Base-by-base conservation (phyloP, 1,140 invertebrate genomes). In the Drosophila mayri region DNA sequence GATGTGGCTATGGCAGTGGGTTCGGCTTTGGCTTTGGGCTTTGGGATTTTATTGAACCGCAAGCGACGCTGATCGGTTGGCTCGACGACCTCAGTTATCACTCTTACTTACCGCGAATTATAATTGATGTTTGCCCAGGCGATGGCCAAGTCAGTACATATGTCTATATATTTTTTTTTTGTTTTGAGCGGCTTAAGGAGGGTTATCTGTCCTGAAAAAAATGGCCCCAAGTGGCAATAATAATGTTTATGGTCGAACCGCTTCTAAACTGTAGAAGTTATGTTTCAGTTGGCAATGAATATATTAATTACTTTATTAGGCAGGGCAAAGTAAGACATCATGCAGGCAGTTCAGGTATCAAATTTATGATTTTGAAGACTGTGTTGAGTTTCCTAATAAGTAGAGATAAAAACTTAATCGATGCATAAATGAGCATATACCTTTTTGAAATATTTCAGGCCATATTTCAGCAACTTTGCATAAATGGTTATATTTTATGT, bases 81-180 rank as follows among this genome's bases (percentile, higher is more conserved):
- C 41, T 25, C 38, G 68, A 74, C 85, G 85, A 85, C 85, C 85
- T 90, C 81, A 90, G 81, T 90, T 90, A 90, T 90, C 85, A 90
- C 86, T 90, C 85, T 90, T 90, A 90, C 85, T 90, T 90, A 90
- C 88, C 66, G 78, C 68, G 85, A 90, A 79, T 85, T 90, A 81
- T 85, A 79, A 90, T 76, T 85, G 73, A 90, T 88, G 68, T 84
- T 55, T 84, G 65, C 75, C 71, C 82, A 60, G 71, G 60, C 52
- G 79, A 85, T 88, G 86, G 74, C 71, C 86, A 80, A 80, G 81
- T 43, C 46, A 40, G 58, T 40, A 62, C 61, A 58, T 43, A 32
- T 47, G 22, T 25, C 22, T 47, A 47, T 11, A 47, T 11, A 28
- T 35, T 2, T 37, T 12, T 30, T 22, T 49, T n/a, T 40, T 2